phyloP scores from a whole-genome alignment of 2,797 vertebrate genomes.

The Ctenochaetus hawaiiensis region DNA sequence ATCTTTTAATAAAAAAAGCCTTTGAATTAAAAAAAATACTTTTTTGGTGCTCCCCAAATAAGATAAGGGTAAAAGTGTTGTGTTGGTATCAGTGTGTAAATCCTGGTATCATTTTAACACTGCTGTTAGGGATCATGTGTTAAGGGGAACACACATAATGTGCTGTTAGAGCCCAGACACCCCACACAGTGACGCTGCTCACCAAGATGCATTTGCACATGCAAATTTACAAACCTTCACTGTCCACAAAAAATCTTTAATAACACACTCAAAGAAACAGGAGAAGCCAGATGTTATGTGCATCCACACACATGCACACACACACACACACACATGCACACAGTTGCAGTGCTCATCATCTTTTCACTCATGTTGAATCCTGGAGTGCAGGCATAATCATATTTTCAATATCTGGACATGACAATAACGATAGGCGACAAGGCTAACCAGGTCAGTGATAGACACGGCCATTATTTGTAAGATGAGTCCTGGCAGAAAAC shows the following conservation, averaged over 20 bases:
- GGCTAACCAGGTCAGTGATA: constrained; percentile 65
- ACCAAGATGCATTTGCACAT: constrained; percentile 11
- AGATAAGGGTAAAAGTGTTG: neutral
- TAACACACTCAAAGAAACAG: constrained; percentile 10
- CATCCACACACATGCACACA: neutral
- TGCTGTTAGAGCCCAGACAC: neutral
- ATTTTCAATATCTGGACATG: constrained; percentile 68
- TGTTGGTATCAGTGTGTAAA: neutral
- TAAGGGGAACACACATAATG: neutral
- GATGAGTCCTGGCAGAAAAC: constrained; percentile 76
- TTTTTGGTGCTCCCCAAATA: neutral
- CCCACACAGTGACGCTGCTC: neutral
- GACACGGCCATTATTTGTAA: constrained; percentile 79
- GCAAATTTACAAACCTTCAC: constrained; percentile 20
- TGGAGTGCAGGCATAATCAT: constrained; percentile 56
- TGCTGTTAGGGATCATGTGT: neutral
- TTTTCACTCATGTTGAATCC: constrained; percentile 36
- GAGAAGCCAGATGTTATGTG: constrained; percentile 22
- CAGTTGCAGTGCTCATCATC: constrained; percentile 25
- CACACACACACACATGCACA: neutral
- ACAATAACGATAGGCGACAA: constrained; percentile 74
- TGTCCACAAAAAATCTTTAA: constrained; percentile 22
- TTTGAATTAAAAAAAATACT: too few species aligned
- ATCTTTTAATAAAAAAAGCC: too few species aligned
- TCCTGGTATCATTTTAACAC: neutral